Percentiles rank a stretch among this genome's conserved stretches.
Evolutionary conservation across 2,113 vertebrate species (phyloP).

Genomic region (Arenaria interpres): DNA sequence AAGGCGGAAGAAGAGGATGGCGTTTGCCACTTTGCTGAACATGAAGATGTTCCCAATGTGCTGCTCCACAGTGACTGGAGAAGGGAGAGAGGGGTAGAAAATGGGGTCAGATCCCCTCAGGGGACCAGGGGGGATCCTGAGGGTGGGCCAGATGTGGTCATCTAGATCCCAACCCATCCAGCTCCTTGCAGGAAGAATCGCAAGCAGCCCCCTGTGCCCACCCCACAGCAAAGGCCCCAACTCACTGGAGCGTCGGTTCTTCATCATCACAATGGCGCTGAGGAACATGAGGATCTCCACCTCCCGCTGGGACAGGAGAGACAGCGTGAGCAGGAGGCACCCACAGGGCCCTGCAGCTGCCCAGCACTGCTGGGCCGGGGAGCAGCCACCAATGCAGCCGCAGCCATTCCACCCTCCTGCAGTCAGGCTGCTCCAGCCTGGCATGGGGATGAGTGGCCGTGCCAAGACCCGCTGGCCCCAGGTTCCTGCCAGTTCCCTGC

Average conservation of each 20-base stretch:
- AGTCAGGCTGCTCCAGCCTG: background rate
- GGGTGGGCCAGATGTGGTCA: background rate
- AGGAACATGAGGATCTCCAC: slow-evolving; percentile 98
- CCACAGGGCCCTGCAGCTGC: background rate
- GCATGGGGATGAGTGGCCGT: rapidly evolving
- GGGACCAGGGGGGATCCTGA: background rate
- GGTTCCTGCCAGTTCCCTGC: background rate
- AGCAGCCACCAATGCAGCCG: rapidly evolving
- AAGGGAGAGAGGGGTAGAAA: background rate
- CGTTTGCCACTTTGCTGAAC: slow-evolving; percentile 96
- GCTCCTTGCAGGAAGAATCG: background rate
- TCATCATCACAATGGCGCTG: slow-evolving; percentile 98
- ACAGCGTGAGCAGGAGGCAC: background rate
- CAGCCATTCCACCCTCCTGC: rapidly evolving
- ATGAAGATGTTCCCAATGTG: slow-evolving; percentile 94
- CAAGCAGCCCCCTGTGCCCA: rapidly evolving
- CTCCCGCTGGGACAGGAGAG: slow-evolving; percentile 82
- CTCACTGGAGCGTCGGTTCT: slow-evolving; percentile 95
- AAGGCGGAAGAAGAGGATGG: slow-evolving; percentile 94
- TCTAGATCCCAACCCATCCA: background rate
- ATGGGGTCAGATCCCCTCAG: background rate
- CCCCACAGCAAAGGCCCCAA: background rate
- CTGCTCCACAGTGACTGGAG: slow-evolving; percentile 90
- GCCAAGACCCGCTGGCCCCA: background rate
- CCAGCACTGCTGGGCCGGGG: background rate